phyloP scores from a whole-genome alignment of 2,888 invertebrate species.

The Ctenicera cuprea region DNA sequence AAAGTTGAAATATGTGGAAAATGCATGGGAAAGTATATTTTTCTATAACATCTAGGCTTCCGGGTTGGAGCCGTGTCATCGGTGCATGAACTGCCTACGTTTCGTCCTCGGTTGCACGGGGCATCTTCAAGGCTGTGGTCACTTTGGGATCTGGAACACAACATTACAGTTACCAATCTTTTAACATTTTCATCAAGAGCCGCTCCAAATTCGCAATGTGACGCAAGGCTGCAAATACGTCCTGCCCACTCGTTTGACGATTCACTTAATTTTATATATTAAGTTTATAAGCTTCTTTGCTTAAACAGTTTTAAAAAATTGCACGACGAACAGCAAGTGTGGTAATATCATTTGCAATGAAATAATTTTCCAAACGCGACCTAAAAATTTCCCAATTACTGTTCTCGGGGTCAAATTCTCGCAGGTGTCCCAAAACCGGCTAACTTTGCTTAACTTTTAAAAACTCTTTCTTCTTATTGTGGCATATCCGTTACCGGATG shows the following conservation, averaged over 20 bases:
- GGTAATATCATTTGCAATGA: neutral
- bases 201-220: neutral
- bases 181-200: neutral
- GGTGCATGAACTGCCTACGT: too few relatives aligned
- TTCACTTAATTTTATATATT: neutral
- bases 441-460: too few relatives aligned
- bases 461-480: neutral
- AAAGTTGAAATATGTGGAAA: too few relatives aligned
- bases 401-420: neutral
- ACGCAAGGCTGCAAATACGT: too few relatives aligned
- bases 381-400: neutral
- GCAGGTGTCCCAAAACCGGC: neutral
- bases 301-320: neutral
- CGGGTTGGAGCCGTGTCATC: too few relatives aligned
- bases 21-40: too few relatives aligned
- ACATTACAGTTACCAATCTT: too few relatives aligned
- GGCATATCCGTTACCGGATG: neutral
- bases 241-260: neutral
- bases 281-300: slow-evolving; percentile 1
- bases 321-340: too few relatives aligned
- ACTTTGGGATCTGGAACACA: too few relatives aligned
- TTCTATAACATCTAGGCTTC: too few relatives aligned
- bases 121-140: too few relatives aligned
- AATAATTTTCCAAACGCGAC: neutral
- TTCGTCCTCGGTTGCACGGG: too few relatives aligned